phyloP scores from a whole-genome alignment of 2,797 vertebrate species.

The Rhadinocentrus ornatus region DNA sequence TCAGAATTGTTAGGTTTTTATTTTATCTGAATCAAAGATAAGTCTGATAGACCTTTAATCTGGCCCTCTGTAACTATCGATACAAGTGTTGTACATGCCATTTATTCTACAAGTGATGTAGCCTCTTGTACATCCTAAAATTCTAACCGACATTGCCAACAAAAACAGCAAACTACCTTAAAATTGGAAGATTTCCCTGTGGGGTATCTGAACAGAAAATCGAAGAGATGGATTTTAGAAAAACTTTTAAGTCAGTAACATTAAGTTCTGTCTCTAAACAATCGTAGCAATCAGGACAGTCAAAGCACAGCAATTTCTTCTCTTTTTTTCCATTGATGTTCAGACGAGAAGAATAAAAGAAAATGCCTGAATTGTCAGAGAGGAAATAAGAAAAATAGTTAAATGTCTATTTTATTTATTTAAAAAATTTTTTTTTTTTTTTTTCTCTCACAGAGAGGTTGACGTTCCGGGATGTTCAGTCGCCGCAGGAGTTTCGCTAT shows the following conservation, averaged over 20 bases:
- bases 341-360: slow-evolving; percentile 25
- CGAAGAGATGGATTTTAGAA: slow-evolving; percentile 21
- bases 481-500: slow-evolving; percentile 95
- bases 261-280: background rate
- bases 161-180: slow-evolving; percentile 9
- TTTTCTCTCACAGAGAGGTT: slow-evolving; percentile 89
- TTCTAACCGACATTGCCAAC: background rate
- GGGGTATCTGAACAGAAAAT: slow-evolving; percentile 17
- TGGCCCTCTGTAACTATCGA: background rate
- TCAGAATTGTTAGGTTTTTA: background rate
- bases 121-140: background rate
- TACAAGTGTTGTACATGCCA: background rate
- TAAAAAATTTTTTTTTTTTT: slow-evolving; percentile 24
- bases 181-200: slow-evolving; percentile 1
- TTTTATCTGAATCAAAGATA: too few relatives aligned
- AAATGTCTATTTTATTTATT: background rate
- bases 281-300: background rate
- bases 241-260: slow-evolving; percentile 1
- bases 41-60: too few relatives aligned
- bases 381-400: background rate
- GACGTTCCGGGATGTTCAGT: slow-evolving; percentile 90
- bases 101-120: too few relatives aligned
- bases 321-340: slow-evolving; percentile 53
- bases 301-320: slow-evolving; percentile 7
- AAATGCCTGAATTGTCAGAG: slow-evolving; percentile 19